These are phyloP conservation scores for Hozukius guyotensis DNA, from an alignment of 2,797 vertebrate species.

Conservation along the genomic window DNA sequence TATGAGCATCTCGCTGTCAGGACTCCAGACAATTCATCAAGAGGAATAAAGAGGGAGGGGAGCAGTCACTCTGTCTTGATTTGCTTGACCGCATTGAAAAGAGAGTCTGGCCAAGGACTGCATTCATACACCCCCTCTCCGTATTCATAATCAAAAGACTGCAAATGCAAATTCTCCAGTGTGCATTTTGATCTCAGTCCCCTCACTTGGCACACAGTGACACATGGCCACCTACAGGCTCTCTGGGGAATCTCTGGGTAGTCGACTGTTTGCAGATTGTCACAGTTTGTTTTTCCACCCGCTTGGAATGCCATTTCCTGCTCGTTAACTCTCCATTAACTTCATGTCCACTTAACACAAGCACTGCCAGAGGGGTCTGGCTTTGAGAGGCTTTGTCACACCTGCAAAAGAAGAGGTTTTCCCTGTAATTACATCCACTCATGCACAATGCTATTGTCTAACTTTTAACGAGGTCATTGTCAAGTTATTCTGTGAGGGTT, in stretches of 20 bases:
- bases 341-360: constrained; percentile 54
- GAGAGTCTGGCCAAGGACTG: constrained; percentile 16
- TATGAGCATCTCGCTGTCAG: constrained; percentile 28
- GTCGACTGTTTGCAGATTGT: constrained; percentile 55
- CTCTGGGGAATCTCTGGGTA: constrained; percentile 41
- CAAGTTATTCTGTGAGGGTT: constrained; percentile 21
- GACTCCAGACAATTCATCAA: constrained; percentile 25
- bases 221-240: constrained; percentile 54
- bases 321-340: constrained; percentile 70
- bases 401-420: constrained; percentile 33
- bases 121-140: background rate
- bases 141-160: background rate
- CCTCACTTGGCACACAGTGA: constrained; percentile 36
- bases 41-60: constrained; percentile 12
- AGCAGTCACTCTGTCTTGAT: constrained; percentile 34
- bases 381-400: constrained; percentile 49
- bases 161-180: constrained; percentile 9
- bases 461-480: constrained; percentile 32
- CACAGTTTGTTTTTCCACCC: constrained; percentile 53
- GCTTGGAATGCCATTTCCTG: constrained; percentile 60
- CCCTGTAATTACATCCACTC: constrained; percentile 35
- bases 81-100: constrained; percentile 45
- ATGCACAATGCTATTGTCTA: constrained; percentile 16
- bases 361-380: constrained; percentile 11
- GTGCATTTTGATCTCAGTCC: constrained; percentile 6